phyloP scores from a whole-genome alignment of 1,140 invertebrate genomes.

The Frieseomelitta varia region DNA sequence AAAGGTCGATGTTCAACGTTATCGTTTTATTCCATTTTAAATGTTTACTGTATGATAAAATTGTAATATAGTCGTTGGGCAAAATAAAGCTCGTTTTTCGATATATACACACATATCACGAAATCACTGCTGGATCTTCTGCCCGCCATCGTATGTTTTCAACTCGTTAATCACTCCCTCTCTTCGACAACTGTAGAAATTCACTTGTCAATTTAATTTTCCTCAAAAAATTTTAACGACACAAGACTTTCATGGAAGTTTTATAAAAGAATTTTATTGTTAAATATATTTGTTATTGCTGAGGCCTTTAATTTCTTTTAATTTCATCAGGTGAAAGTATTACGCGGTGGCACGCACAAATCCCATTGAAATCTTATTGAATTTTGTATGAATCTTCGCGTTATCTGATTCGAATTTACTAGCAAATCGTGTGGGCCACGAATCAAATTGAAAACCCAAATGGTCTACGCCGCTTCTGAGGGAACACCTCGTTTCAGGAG shows the following conservation, averaged over 20 bases:
- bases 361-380: background rate
- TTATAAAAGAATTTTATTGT: too few relatives aligned
- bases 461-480: background rate
- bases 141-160: too few relatives aligned
- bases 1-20: constrained; percentile 73
- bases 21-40: constrained; percentile 79
- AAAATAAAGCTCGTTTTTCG: constrained; percentile 80
- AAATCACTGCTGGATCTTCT: background rate
- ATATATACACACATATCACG: constrained; percentile 44
- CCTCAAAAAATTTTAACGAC: background rate
- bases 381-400: background rate
- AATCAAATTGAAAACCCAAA: background rate
- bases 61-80: constrained; percentile 80
- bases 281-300: too few relatives aligned
- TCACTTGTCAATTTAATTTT: background rate
- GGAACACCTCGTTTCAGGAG: too few relatives aligned
- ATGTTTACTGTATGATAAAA: constrained; percentile 80
- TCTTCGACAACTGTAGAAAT: too few relatives aligned
- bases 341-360: background rate
- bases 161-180: background rate
- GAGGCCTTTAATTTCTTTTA: background rate
- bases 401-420: background rate
- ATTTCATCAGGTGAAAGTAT: background rate
- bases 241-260: too few relatives aligned
- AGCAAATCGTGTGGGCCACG: background rate